Conservation (phyloP, 2,797 vertebrate genomes). For the Gila robusta region DNA sequence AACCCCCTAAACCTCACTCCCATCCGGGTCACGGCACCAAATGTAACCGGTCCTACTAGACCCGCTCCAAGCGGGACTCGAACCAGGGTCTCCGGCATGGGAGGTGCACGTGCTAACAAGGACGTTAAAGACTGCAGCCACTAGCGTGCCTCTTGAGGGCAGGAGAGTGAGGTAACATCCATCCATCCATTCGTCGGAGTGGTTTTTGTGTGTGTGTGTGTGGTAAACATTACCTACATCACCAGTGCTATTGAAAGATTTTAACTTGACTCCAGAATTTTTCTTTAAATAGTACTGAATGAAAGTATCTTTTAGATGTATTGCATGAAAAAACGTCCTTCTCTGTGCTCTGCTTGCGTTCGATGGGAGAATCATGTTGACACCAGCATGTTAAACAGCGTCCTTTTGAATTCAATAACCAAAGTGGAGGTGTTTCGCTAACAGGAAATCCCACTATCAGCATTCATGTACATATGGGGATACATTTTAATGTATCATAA, state of each 20-base stretch:
- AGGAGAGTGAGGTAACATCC: too few species aligned
- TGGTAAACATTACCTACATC: neutral
- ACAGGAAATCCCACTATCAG: slow-evolving; percentile 39
- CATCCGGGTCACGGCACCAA: neutral
- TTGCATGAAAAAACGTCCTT: neutral
- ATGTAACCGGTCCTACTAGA: too few species aligned
- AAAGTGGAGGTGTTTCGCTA: slow-evolving; percentile 34
- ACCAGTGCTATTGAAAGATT: neutral
- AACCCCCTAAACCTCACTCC: too few species aligned
- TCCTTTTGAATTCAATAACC: slow-evolving; percentile 34
- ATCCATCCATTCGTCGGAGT: too few species aligned
- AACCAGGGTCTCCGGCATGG: too few species aligned
- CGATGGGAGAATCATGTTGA: neutral
- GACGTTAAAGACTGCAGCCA: too few species aligned
- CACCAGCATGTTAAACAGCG: neutral
- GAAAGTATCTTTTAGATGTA: neutral
- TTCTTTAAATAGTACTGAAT: neutral
- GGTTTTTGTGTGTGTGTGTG: neutral
- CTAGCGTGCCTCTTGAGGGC: too few species aligned
- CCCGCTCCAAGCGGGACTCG: too few species aligned
- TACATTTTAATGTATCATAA: slow-evolving; percentile 49
- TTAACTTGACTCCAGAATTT: neutral
- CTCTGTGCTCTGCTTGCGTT: neutral
- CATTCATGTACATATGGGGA: slow-evolving; percentile 40
- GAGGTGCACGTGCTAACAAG: too few species aligned